Conservation (phyloP, 2,797 vertebrate species). For the Macropus fuliginosus region DNA sequence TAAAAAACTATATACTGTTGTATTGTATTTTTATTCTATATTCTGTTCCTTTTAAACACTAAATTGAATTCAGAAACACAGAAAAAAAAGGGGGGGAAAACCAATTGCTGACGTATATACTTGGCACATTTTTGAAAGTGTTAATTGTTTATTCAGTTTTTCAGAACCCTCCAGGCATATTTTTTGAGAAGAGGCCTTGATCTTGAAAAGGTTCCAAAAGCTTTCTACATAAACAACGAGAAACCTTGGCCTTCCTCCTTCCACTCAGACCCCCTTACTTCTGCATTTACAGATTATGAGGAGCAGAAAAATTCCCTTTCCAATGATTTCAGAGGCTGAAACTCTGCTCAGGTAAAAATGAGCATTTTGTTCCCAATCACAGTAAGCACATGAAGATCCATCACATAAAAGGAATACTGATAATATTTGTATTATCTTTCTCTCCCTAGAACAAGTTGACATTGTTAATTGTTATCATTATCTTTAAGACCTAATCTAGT, state of each 20-base stretch:
- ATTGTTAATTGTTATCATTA: slow-evolving; percentile 10
- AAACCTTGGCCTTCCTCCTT: slow-evolving; percentile 73
- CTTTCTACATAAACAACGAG: slow-evolving; percentile 74
- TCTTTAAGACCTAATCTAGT: slow-evolving; percentile 7
- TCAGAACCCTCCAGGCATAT: slow-evolving; percentile 85
- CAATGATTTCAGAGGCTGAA: slow-evolving; percentile 75
- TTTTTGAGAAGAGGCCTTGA: slow-evolving; percentile 83
- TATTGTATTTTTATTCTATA: not conserved
- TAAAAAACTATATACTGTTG: not conserved
- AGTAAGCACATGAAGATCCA: not conserved
- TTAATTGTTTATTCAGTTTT: slow-evolving; percentile 82
- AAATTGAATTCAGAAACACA: not conserved
- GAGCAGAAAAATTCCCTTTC: slow-evolving; percentile 81
- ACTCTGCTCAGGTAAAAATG: slow-evolving; percentile 75
- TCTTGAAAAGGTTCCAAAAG: slow-evolving; percentile 79
- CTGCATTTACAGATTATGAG: slow-evolving; percentile 84
- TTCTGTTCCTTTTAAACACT: not conserved
- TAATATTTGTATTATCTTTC: slow-evolving; percentile 41
- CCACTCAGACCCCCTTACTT: slow-evolving; percentile 78
- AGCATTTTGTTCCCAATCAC: not conserved
- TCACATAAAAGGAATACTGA: not conserved
- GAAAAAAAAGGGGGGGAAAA: not conserved
- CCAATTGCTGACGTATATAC: not conserved
- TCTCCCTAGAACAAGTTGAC: slow-evolving; percentile 21
- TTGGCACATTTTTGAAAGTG: slow-evolving; percentile 34